These are phyloP conservation scores for Kryptopterus vitreolus DNA, from an alignment of 2,797 vertebrate genomes.

Conservation along the genomic window DNA sequence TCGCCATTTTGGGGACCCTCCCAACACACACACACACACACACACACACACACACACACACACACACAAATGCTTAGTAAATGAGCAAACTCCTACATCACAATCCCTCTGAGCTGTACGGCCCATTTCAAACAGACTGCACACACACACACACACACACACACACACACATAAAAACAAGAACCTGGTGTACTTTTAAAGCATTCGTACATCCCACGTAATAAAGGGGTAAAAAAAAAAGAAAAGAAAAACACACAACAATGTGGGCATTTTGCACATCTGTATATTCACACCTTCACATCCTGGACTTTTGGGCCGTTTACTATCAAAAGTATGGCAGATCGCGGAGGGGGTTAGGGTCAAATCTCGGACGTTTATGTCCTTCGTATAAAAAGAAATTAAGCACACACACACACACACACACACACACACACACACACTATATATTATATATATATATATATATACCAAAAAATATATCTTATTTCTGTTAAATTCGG, in stretches of 20 bases:
- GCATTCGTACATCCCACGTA: not conserved
- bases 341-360: not conserved
- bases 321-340: not conserved
- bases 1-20: not conserved
- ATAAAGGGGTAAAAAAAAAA: too few species aligned
- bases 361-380: not conserved
- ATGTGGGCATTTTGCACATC: not conserved
- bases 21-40: not conserved
- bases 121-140: conserved; percentile 27
- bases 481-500: conserved; percentile 66
- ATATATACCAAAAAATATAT: not conserved
- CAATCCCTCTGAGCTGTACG: conserved; percentile 20
- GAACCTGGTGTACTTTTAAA: conserved; percentile 6
- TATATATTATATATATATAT: too few species aligned
- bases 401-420: too few species aligned
- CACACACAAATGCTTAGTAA: conserved; percentile 29
- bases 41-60: not conserved
- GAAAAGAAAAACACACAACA: not conserved
- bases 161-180: not conserved
- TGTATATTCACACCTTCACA: not conserved
- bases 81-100: conserved; percentile 26
- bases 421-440: too few species aligned
- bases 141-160: not conserved
- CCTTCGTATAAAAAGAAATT: not conserved
- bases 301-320: conserved; percentile 18